Evolutionary conservation across 2,888 invertebrate species (phyloP), one percentile per base, ranked within the genome.

Genomic region (Sinodicranocentrus sp.): DNA sequence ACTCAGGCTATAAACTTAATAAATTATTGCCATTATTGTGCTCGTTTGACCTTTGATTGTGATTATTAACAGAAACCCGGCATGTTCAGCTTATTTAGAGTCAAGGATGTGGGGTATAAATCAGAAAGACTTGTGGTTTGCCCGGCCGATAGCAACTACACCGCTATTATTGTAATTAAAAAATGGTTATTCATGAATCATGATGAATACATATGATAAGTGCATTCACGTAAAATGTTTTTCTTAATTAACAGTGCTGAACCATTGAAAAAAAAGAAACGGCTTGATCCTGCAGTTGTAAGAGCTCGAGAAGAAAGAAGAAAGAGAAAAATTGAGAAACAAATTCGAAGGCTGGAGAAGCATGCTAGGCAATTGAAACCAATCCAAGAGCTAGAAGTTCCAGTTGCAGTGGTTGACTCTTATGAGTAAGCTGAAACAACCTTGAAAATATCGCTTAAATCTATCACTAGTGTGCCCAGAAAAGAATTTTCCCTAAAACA

Each of bases 191-290:
- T n/a, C n/a, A n/a, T n/a, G n/a, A n/a, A n/a, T n/a, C n/a, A n/a
- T n/a, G n/a, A n/a, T n/a, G n/a, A n/a, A n/a, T n/a, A n/a, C n/a
- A n/a, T n/a, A n/a, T n/a, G n/a, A n/a, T n/a, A n/a, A n/a, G n/a
- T n/a, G n/a, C n/a, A n/a, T n/a, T n/a, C n/a, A n/a, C 13, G 6
- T 39, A 39, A 8, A 39, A 39, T 39, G 39, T 13, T 13, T 6
- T 52, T 17, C n/a, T 52, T 54, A 82, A 91, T 91, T 85, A 83
- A 10, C 89, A 95, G 95, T 90, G 97, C 94, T 2, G 97, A 97
- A 90, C 98, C 98, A 1, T 90, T 98, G 90, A 98, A 97, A 90
- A 98, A 95, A 90, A 98, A 96, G 91, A 97, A 94, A 90, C 94
- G 93, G 90, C 72, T 96, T 0, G 97, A 98, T 91, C 97, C 97